Conservation (phyloP, 2,113 vertebrate species). For the Seriola dumerili region DNA sequence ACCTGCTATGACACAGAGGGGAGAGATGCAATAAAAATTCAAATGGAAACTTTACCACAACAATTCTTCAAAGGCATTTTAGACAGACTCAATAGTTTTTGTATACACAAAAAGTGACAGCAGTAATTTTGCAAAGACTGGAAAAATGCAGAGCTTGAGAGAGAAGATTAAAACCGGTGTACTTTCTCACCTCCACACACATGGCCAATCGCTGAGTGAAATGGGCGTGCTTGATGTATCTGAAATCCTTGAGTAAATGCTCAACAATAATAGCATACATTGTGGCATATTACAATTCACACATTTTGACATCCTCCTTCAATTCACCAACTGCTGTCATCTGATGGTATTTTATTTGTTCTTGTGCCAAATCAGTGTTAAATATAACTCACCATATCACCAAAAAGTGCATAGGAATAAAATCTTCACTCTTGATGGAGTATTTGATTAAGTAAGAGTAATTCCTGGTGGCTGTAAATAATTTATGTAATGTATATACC, state of each 20-base stretch:
- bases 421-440: neutral
- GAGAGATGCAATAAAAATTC: no score
- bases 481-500: conserved; percentile 13
- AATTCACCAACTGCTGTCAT: neutral
- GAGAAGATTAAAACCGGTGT: no score
- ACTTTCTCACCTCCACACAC: neutral
- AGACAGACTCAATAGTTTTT: no score
- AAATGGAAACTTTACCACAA: no score
- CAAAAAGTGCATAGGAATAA: neutral
- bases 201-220: neutral
- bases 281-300: neutral
- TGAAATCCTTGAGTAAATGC: neutral
- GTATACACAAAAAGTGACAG: no score
- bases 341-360: neutral
- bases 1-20: no score
- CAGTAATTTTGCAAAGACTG: no score
- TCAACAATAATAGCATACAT: neutral
- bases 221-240: neutral
- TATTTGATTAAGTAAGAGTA: conserved; percentile 7
- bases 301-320: neutral
- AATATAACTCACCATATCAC: neutral
- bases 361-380: neutral
- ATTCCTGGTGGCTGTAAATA: conserved; percentile 8
- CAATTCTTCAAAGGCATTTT: no score
- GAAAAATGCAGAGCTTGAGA: no score